Evolutionary conservation across 1,140 invertebrate species (phyloP), one percentile per base, ranked within the genome.

Genomic region (Ptiloglossa arizonensis): DNA sequence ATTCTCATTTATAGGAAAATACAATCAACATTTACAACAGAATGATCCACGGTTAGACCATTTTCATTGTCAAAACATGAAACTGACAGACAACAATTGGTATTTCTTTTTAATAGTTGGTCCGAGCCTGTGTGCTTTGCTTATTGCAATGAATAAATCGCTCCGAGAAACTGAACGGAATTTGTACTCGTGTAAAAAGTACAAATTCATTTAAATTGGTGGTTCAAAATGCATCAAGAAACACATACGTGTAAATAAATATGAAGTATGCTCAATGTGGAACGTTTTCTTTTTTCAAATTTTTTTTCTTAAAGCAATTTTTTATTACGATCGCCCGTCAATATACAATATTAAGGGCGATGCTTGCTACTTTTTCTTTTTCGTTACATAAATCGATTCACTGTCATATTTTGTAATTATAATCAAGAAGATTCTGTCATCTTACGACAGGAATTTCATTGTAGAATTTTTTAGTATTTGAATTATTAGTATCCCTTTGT

Each of bases 1-100:
- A 88, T 75, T 82, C 78, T 80, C 46, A 69, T 85, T 83, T 80
- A 87, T 89, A 87, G 63, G 73, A 87, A 87, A 89, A 46, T 86
- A 82, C 48, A 79, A 81, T 85, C 48, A 80, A 86, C 69, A 88
- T 86, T 88, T 82, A 85, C 80, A 87, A 86, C 67, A 85, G 66
- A 75, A 86, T 64, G 59, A 78, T 83, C 79, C 73, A 85, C 48
- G 75, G 63, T 50, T 19, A 46, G 32, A 73, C 24, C 48, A 27
- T 66, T 60, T 27, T 54, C 15, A 3, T 71, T 69, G 48, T 69
- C 24, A 50, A 17, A 66, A 79, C 24, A 46, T 41, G 66, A 35
- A 46, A 62, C 35, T n/a, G 48, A 67, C 52, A 1, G 19, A 46
- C 48, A 81, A 72, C 13, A 2, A 19, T 5, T 8, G 32, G 5